Evolutionary conservation across 2,113 vertebrate genomes (phyloP).

Genomic region (Probosciger aterrimus): DNA sequence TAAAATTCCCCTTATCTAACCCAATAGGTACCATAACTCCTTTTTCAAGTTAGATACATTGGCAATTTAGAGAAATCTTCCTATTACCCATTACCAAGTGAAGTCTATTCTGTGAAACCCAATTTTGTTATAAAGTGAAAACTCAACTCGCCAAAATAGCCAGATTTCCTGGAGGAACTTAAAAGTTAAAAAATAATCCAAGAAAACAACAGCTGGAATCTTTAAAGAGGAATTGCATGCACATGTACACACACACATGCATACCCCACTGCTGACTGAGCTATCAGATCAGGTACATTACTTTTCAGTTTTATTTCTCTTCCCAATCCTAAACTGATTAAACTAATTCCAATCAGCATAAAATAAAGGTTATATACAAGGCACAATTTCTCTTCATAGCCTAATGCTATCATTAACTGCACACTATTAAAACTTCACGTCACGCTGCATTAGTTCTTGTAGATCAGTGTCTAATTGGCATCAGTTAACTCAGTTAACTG

Average conservation of each 20-base stretch:
- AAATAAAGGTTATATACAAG: conserved; percentile 2
- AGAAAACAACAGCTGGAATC: background rate
- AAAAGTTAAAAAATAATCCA: background rate
- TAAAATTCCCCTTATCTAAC: background rate
- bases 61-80: background rate
- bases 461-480: background rate
- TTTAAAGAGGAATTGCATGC: background rate
- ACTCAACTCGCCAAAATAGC: background rate
- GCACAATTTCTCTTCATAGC: background rate
- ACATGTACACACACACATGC: background rate
- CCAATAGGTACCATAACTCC: background rate
- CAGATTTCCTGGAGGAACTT: background rate
- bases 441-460: background rate
- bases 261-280: background rate
- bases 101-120: background rate
- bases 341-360: background rate
- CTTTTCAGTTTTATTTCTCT: background rate
- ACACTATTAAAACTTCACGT: background rate
- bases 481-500: background rate
- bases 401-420: background rate
- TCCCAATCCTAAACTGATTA: conserved; percentile 10
- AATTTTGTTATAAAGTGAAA: background rate
- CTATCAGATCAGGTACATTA: background rate
- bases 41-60: background rate
- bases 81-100: background rate